These are phyloP conservation scores for Ceyx cyanopectus DNA, from an alignment of 2,113 vertebrate species.

Conservation along the genomic window DNA sequence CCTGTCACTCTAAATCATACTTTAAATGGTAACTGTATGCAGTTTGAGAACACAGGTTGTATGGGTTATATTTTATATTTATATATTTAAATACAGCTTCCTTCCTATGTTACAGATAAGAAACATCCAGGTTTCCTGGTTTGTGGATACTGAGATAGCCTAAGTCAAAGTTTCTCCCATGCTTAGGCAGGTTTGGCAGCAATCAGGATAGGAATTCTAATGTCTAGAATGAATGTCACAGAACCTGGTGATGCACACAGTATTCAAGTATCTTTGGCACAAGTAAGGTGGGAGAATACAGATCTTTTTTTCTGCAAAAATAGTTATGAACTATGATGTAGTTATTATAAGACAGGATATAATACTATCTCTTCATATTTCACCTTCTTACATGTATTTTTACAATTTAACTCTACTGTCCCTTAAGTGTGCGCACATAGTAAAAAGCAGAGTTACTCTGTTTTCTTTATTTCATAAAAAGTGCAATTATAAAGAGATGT, in stretches of 20 bases:
- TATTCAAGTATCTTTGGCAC: not conserved
- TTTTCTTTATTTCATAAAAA: not conserved
- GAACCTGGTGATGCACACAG: not conserved
- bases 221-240: not conserved
- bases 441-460: not conserved
- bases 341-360: not conserved
- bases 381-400: not conserved
- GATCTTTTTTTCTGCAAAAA: not conserved
- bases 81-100: not conserved
- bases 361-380: not conserved
- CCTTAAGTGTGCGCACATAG: not conserved
- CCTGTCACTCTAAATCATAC: too few species aligned
- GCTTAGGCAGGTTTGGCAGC: not conserved
- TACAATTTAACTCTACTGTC: not conserved
- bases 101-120: not conserved
- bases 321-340: not conserved
- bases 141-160: not conserved
- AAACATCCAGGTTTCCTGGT: not conserved
- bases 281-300: not conserved
- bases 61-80: not conserved
- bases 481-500: not conserved
- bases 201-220: not conserved
- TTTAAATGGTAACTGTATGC: too few species aligned
- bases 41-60: too few species aligned
- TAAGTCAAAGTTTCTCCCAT: not conserved